Conservation (phyloP, 2,113 vertebrate genomes). For the Silurus meridionalis region DNA sequence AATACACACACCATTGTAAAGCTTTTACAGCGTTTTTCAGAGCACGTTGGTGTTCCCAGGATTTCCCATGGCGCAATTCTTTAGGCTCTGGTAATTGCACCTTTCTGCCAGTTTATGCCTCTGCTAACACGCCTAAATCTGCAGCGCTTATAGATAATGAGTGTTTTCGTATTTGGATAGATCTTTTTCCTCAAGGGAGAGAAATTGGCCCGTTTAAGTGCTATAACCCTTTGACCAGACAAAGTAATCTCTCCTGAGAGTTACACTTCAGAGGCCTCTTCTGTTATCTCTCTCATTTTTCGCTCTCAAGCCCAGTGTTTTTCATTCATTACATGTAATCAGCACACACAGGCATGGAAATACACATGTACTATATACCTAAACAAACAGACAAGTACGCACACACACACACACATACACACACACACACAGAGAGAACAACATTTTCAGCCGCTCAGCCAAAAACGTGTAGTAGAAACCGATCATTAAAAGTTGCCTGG, state of each 20-base stretch:
- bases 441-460: not conserved
- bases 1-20: conserved; percentile 27
- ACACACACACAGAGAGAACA: conserved; percentile 6
- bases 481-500: conserved; percentile 14
- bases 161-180: conserved; percentile 28
- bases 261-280: conserved; percentile 4
- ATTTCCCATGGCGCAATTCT: conserved; percentile 38
- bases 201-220: conserved; percentile 15
- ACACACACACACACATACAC: conserved; percentile 14
- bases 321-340: conserved; percentile 26
- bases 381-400: not conserved
- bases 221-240: conserved; percentile 30
- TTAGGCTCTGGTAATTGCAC: conserved; percentile 30
- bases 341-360: conserved; percentile 1
- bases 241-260: conserved; percentile 6
- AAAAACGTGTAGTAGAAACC: not conserved
- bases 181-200: conserved; percentile 3
- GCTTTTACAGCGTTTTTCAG: conserved; percentile 37
- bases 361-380: conserved; percentile 10
- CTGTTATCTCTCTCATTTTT: not conserved
- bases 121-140: conserved; percentile 5
- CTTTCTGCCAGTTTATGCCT: conserved; percentile 28
- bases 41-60: conserved; percentile 34
- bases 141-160: conserved; percentile 23
- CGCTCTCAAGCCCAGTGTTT: conserved; percentile 5